These are phyloP conservation scores for Spinibarbus caldwelli DNA, from an alignment of 2,797 vertebrate species.

Conservation along the genomic window DNA sequence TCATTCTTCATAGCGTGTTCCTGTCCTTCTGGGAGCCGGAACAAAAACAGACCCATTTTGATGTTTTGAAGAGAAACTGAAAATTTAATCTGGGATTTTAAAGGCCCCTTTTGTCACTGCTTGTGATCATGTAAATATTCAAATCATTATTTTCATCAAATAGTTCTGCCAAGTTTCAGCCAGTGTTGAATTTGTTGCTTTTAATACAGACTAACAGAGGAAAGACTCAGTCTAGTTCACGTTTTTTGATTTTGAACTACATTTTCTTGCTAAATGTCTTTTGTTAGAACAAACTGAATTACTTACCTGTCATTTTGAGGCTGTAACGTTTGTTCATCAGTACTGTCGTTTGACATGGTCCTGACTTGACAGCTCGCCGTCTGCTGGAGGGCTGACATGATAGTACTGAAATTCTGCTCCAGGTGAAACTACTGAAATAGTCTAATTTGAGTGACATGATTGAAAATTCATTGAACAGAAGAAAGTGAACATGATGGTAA, in stretches of 20 bases:
- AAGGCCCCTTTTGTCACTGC: conserved; percentile 28
- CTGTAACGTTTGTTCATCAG: not conserved
- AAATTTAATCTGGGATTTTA: conserved; percentile 48
- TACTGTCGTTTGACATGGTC: conserved; percentile 1
- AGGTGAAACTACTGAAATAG: conserved; percentile 43
- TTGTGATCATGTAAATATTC: conserved; percentile 53
- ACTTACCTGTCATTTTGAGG: conserved; percentile 8
- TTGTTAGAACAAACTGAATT: not conserved
- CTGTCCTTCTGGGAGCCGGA: conserved; percentile 45
- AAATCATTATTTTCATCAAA: conserved; percentile 28
- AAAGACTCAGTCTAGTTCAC: not conserved
- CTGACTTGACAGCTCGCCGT: conserved; percentile 34
- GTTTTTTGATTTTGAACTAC: not conserved
- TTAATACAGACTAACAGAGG: too few species aligned
- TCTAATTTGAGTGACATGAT: conserved; percentile 42
- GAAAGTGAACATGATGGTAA: conserved; percentile 10
- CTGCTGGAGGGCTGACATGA: conserved; percentile 42
- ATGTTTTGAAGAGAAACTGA: conserved; percentile 44
- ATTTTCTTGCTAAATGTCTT: not conserved
- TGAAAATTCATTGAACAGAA: conserved; percentile 32
- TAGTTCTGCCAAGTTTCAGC: not conserved
- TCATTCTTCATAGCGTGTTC: conserved; percentile 40
- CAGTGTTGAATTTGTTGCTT: not conserved
- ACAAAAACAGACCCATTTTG: conserved; percentile 39
- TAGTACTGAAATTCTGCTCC: conserved; percentile 45